These are phyloP conservation scores for Sylvilagus bachmani DNA, from an alignment of 2,113 vertebrate species.

Conservation along the genomic window DNA sequence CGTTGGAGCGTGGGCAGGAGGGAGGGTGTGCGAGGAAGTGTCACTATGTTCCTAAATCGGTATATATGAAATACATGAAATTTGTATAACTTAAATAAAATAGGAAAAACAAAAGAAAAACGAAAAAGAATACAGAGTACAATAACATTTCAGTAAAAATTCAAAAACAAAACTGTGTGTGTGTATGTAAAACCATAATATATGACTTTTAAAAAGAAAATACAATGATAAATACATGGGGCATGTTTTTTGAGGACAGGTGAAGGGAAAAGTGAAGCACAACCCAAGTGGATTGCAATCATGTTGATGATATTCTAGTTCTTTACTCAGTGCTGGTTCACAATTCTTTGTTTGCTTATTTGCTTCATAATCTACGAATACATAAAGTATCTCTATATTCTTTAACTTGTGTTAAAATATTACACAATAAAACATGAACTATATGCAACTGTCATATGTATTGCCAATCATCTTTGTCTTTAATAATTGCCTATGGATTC, in stretches of 20 bases:
- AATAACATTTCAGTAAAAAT: background rate
- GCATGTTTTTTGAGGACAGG: background rate
- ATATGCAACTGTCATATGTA: background rate
- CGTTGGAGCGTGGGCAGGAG: too few species aligned
- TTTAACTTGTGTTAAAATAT: background rate
- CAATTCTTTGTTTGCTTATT: background rate
- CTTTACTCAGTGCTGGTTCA: background rate
- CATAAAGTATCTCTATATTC: background rate
- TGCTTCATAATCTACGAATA: background rate
- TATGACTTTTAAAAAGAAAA: background rate
- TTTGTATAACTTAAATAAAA: too few species aligned
- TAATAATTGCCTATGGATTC: background rate
- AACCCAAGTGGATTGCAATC: background rate
- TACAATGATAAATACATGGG: background rate
- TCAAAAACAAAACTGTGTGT: background rate
- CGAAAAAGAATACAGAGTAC: background rate
- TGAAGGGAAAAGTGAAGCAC: background rate
- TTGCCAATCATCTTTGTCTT: background rate
- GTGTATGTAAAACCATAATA: background rate
- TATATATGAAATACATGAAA: too few species aligned
- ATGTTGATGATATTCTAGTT: background rate
- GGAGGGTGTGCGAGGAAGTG: too few species aligned
- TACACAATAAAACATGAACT: background rate
- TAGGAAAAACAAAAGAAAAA: too few species aligned
- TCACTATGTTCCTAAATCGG: too few species aligned